A percentile compares a stretch with the other conserved stretches of the same genome.
Evolutionary conservation across 2,797 vertebrate species (phyloP).

Genomic region (Enteromius treurensis): DNA sequence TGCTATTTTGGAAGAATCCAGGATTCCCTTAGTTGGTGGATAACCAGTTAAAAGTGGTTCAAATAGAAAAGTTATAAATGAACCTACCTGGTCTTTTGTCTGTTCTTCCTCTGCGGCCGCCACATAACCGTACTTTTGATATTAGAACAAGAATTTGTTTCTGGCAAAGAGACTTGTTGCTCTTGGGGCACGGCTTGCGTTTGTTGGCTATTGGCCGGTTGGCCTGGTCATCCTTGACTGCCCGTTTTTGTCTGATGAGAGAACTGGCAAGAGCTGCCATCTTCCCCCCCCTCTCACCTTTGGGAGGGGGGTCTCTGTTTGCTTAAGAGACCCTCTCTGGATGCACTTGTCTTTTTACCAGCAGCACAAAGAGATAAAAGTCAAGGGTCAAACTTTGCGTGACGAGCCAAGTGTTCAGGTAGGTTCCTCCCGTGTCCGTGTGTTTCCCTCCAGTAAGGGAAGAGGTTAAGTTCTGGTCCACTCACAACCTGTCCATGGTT

Average conservation of each 20-base stretch:
- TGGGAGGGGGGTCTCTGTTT: slow-evolving; percentile 79
- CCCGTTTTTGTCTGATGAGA: slow-evolving; percentile 92
- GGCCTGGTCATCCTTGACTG: slow-evolving; percentile 85
- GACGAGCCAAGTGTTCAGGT: slow-evolving; percentile 29
- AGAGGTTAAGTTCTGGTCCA: slow-evolving; percentile 56
- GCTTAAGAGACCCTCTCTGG: slow-evolving; percentile 61
- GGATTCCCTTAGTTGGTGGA: not conserved
- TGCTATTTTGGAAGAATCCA: not conserved
- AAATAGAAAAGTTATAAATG: slow-evolving; percentile 31
- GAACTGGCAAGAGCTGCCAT: slow-evolving; percentile 94
- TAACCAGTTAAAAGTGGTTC: not conserved
- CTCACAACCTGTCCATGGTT: slow-evolving; percentile 44
- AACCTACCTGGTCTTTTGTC: slow-evolving; percentile 86
- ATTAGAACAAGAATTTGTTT: slow-evolving; percentile 90
- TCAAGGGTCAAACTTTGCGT: slow-evolving; percentile 50
- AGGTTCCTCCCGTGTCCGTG: slow-evolving; percentile 26
- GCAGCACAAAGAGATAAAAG: slow-evolving; percentile 63
- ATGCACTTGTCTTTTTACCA: slow-evolving; percentile 52
- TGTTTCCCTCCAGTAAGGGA: slow-evolving; percentile 40
- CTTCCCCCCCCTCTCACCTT: slow-evolving; percentile 81
- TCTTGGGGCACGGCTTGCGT: slow-evolving; percentile 87
- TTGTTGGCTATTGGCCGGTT: slow-evolving; percentile 86
- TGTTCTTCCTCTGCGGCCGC: slow-evolving; percentile 79
- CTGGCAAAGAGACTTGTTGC: slow-evolving; percentile 92
- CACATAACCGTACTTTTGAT: slow-evolving; percentile 89